Base-by-base conservation (phyloP, 1,140 invertebrate species). In the Trissolcus basalis region DNA sequence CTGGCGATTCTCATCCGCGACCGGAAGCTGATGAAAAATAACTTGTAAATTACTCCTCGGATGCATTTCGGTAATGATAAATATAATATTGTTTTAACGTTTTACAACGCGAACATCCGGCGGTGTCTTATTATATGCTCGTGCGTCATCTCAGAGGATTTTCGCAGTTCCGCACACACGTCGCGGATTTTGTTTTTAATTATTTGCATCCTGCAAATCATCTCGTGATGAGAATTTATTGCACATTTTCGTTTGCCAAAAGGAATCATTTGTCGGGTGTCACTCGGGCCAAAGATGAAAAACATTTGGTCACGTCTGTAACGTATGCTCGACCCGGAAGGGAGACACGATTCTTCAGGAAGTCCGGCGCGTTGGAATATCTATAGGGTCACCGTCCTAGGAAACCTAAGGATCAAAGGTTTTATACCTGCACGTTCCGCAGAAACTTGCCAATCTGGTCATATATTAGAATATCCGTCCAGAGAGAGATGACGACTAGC, bases 361-460 rank as follows among this genome's bases (percentile, higher is more conserved):
- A 76, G 67, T 72, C 50, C 72, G 68, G 54, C 55, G 68, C 65
- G 65, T 68, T 65, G 36, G 45, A 74, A 68, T 59, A 67, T 64
- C 60, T 67, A n/a, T n/a, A 59, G 64, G 77, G 77, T 79, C 77
- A 77, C 45, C 51, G 27, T 48, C 60, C 63, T 48, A 19, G 44
- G 70, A 64, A 73, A 73, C 70, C 76, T 76, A 69, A 14, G 39
- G 80, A 77, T 79, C 81, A 79, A 55, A 84, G 82, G 81, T 81
- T 82, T 16, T 81, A 81, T 84, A 84, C 83, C 83, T 83, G 83
- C 82, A 83, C 82, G 81, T 77, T 80, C 77, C 79, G 51, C 53
- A 68, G 68, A 72, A 76, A 72, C 67, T 68, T 15, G 63, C 64
- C 79, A 65, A 73, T 65, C 50, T 41, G 55, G 63, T 72, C 65